phyloP scores from a whole-genome alignment of 2,888 invertebrate genomes.

The Sepiola atlantica region DNA sequence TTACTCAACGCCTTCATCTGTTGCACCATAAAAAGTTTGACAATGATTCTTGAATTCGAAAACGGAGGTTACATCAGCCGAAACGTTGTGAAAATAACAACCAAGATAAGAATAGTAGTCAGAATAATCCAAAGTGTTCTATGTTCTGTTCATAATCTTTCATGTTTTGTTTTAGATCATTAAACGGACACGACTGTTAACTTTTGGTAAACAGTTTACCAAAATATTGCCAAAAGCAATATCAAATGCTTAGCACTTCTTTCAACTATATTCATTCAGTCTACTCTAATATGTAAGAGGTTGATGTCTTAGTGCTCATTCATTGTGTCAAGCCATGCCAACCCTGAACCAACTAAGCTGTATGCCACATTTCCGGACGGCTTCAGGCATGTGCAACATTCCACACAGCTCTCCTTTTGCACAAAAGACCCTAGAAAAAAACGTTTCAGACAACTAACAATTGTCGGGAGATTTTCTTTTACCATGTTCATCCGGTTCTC shows the following conservation, averaged over 20 bases:
- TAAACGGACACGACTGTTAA: neutral
- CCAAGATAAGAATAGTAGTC: too few relatives aligned
- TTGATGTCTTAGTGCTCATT: neutral
- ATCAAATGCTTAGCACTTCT: neutral
- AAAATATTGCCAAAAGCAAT: neutral
- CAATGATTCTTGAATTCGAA: too few relatives aligned
- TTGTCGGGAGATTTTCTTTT: neutral
- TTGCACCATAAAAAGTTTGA: too few relatives aligned
- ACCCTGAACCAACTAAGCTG: neutral
- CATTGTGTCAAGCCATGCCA: neutral
- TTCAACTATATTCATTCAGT: neutral
- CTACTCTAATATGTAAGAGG: neutral
- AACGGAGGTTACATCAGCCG: too few relatives aligned
- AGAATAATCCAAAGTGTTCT: too few relatives aligned
- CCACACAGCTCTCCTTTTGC: neutral
- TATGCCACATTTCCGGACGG: conserved; percentile 5
- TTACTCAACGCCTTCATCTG: too few relatives aligned
- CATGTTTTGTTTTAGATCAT: neutral
- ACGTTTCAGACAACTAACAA: neutral
- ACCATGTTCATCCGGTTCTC: neutral
- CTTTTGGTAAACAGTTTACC: neutral
- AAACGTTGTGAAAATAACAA: too few relatives aligned
- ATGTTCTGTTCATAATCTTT: neutral
- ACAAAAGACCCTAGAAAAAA: neutral
- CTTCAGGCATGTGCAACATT: conserved; percentile 21